A percentile compares a stretch with the other conserved stretches of the same genome.
Conservation (phyloP, 2,888 invertebrate species). For the Callosobruchus maculatus region DNA sequence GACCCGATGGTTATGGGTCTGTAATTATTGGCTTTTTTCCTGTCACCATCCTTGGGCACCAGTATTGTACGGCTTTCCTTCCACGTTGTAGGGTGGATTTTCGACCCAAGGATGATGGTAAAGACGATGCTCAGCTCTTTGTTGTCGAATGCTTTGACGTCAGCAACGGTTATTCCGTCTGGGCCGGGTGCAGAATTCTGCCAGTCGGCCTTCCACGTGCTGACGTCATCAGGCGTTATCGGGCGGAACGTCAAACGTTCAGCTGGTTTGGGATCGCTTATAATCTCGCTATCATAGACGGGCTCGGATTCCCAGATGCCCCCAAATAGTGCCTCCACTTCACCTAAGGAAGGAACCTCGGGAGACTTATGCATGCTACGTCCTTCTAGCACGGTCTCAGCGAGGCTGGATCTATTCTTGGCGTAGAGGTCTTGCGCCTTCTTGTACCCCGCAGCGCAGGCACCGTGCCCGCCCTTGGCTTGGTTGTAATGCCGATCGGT, state of each 20-base stretch:
- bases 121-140: not conserved
- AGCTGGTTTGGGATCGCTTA: not conserved
- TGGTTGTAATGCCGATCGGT: not conserved
- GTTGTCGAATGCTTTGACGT: not conserved
- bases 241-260: not conserved
- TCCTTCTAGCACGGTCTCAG: not conserved
- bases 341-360: not conserved
- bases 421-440: conserved; percentile 20
- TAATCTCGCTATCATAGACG: not conserved
- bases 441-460: conserved; percentile 13
- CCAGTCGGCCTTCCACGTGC: conserved; percentile 1
- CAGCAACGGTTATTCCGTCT: not conserved
- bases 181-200: conserved; percentile 4
- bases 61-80: conserved; percentile 3
- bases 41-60: conserved; percentile 8
- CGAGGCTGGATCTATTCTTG: conserved; percentile 7
- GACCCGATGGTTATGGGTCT: conserved; percentile 34
- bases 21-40: conserved; percentile 24
- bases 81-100: conserved; percentile 2
- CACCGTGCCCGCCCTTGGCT: not conserved
- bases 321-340: not conserved
- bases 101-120: not conserved
- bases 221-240: not conserved
- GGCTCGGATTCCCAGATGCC: not conserved
- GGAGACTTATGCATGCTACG: not conserved